Evolutionary conservation across 2,113 vertebrate genomes (phyloP).

Genomic region (Chitala chitala): DNA sequence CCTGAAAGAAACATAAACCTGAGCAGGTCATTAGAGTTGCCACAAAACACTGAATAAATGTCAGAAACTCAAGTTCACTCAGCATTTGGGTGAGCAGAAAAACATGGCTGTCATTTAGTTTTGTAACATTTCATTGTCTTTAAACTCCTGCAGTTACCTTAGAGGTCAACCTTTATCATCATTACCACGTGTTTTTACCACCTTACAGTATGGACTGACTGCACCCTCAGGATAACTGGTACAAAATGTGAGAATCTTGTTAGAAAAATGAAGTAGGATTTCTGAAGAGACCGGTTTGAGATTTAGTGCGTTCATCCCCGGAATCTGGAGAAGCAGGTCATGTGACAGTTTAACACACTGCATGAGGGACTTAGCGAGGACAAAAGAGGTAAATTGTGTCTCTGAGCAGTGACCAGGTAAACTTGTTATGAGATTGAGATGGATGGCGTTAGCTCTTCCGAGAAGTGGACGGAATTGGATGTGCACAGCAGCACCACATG

Average conservation of each 20-base stretch:
- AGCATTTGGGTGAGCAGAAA: too few relatives aligned
- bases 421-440: not conserved
- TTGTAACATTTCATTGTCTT: too few relatives aligned
- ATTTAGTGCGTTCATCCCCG: not conserved
- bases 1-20: too few relatives aligned
- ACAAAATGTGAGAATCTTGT: not conserved
- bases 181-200: too few relatives aligned
- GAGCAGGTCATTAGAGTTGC: too few relatives aligned
- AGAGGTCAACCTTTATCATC: too few relatives aligned
- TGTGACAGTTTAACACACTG: not conserved
- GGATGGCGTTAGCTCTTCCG: not conserved
- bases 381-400: not conserved
- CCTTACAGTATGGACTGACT: too few relatives aligned
- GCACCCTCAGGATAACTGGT: not conserved
- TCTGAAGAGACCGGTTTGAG: not conserved
- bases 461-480: constrained; percentile 7
- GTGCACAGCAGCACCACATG: not conserved
- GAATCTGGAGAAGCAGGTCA: not conserved
- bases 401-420: not conserved
- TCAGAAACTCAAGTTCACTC: too few relatives aligned
- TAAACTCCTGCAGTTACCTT: too few relatives aligned
- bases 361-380: not conserved
- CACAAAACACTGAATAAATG: too few relatives aligned
- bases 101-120: too few relatives aligned
- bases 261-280: too few relatives aligned